phyloP scores from a whole-genome alignment of 2,888 invertebrate species.

The Parnassius smintheus region DNA sequence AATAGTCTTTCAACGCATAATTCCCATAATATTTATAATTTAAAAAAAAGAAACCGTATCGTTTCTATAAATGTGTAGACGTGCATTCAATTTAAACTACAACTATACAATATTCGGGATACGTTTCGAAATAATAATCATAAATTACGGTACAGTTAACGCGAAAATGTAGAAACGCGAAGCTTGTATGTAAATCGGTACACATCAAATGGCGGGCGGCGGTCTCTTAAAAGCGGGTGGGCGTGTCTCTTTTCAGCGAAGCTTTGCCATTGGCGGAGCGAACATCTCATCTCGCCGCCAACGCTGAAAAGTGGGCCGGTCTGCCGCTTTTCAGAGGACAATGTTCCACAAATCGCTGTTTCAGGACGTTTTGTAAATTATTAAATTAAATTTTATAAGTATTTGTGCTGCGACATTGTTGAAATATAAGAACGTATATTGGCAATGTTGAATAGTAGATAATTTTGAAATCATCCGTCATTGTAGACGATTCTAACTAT shows the following conservation, averaged over 20 bases:
- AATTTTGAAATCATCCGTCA: too few species aligned
- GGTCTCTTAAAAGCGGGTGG: slow-evolving; percentile 73
- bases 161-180: slow-evolving; percentile 32
- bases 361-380: slow-evolving; percentile 43
- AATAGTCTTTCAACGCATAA: too few species aligned
- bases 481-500: too few species aligned
- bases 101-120: slow-evolving; percentile 2
- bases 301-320: slow-evolving; percentile 62
- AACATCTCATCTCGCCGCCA: slow-evolving; percentile 51
- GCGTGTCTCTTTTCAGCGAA: slow-evolving; percentile 74
- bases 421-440: slow-evolving; percentile 32
- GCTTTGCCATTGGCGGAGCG: slow-evolving; percentile 54
- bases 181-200: slow-evolving; percentile 15
- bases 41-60: too few species aligned
- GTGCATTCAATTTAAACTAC: not conserved
- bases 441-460: too few species aligned
- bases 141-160: slow-evolving; percentile 17
- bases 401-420: slow-evolving; percentile 13
- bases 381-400: slow-evolving; percentile 32
- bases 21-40: too few species aligned
- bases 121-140: not conserved
- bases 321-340: slow-evolving; percentile 64
- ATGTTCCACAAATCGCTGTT: slow-evolving; percentile 28
- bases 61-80: too few species aligned
- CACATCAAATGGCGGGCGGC: slow-evolving; percentile 46